Conservation (phyloP, 1,140 invertebrate species). For the Trichonephila inaurata region DNA sequence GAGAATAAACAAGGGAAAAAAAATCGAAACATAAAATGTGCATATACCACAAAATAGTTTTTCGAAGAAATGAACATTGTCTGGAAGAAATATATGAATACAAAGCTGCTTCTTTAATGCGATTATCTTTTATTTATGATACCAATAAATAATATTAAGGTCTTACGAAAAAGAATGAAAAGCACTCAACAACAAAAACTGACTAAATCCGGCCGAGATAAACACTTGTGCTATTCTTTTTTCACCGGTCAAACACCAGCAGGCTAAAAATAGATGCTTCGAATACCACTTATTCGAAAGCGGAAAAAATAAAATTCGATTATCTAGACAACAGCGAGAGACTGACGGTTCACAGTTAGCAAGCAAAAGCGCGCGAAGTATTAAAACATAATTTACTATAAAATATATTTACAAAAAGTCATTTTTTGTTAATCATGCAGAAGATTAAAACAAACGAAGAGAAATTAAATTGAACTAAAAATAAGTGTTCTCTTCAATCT, state of each 20-base stretch:
- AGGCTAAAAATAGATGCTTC: neutral
- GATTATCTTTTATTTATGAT: constrained; percentile 17
- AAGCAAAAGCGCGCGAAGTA: too few species aligned
- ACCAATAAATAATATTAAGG: constrained; percentile 12
- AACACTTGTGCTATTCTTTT: neutral
- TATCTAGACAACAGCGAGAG: too few species aligned
- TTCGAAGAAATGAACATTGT: neutral
- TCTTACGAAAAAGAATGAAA: neutral
- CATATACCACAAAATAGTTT: neutral
- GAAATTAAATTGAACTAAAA: too few species aligned
- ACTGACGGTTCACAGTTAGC: too few species aligned
- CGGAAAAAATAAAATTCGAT: neutral
- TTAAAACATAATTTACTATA: too few species aligned
- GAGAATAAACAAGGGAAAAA: too few species aligned
- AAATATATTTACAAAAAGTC: too few species aligned
- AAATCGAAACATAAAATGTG: neutral
- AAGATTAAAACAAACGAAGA: too few species aligned
- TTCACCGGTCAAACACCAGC: neutral
- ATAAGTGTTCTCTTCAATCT: too few species aligned
- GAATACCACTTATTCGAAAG: neutral
- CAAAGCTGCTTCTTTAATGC: neutral
- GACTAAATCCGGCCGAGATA: neutral
- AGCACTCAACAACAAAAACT: constrained; percentile 1
- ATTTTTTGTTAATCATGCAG: too few species aligned
- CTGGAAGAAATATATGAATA: neutral